Evolutionary conservation across 2,113 vertebrate genomes (phyloP).

Genomic region (Caranx melampygus): DNA sequence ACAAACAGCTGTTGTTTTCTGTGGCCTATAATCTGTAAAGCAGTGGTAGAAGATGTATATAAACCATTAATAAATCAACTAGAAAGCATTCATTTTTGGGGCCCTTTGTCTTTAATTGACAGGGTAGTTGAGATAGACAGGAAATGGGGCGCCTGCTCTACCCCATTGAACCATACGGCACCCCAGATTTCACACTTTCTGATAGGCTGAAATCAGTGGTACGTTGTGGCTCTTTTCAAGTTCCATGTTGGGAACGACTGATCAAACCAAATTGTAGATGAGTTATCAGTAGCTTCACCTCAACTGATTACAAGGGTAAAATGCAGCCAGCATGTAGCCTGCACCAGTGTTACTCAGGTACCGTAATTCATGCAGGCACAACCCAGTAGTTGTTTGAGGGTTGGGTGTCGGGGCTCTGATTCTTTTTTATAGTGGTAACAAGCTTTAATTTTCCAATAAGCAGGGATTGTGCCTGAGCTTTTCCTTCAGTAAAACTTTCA

Average conservation of each 20-base stretch:
- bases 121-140: too few relatives aligned
- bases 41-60: neutral
- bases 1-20: too few relatives aligned
- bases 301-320: neutral
- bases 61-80: neutral
- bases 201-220: too few relatives aligned
- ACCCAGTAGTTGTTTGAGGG: too few relatives aligned
- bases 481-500: neutral
- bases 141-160: too few relatives aligned
- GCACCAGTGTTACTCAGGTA: neutral
- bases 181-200: too few relatives aligned
- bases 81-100: too few relatives aligned
- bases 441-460: neutral
- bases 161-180: too few relatives aligned
- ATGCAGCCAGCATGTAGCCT: neutral
- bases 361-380: too few relatives aligned
- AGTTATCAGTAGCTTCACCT: neutral
- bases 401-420: too few relatives aligned
- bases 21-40: neutral
- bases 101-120: too few relatives aligned
- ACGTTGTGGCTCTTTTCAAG: neutral
- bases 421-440: neutral
- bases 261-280: neutral
- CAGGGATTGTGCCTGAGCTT: neutral
- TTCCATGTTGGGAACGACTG: too few relatives aligned